phyloP scores from a whole-genome alignment of 2,888 invertebrate genomes.

The Caenorhabditis sinica region DNA sequence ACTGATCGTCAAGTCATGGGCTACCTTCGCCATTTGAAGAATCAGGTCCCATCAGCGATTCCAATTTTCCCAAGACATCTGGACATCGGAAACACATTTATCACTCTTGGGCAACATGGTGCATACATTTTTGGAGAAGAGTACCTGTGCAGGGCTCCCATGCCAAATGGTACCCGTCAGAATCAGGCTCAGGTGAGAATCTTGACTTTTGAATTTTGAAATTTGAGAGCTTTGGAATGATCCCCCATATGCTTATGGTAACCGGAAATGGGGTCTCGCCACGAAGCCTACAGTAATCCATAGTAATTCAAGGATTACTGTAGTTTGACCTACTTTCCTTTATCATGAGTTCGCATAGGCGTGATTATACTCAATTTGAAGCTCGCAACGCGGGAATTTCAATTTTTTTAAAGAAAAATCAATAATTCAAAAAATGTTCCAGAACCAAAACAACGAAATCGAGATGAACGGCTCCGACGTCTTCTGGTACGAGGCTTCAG shows the following conservation, averaged over 20 bases:
- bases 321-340: too few relatives aligned
- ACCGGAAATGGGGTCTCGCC: background rate
- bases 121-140: slow-evolving; percentile 60
- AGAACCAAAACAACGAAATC: slow-evolving; percentile 2
- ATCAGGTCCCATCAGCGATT: slow-evolving; percentile 53
- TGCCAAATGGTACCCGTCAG: slow-evolving; percentile 31
- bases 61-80: slow-evolving; percentile 62
- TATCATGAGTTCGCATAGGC: too few relatives aligned
- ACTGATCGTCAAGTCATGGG: slow-evolving; percentile 65
- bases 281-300: background rate
- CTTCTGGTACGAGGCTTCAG: slow-evolving; percentile 66
- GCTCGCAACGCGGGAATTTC: background rate
- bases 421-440: background rate
- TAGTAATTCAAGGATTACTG: too few relatives aligned
- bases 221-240: background rate
- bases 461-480: slow-evolving; percentile 43
- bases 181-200: slow-evolving; percentile 19
- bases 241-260: too few relatives aligned
- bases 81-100: slow-evolving; percentile 49
- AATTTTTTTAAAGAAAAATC: background rate
- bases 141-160: slow-evolving; percentile 56
- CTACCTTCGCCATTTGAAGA: slow-evolving; percentile 52
- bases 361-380: slow-evolving; percentile 1
- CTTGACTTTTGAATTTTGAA: background rate
- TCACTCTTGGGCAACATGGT: slow-evolving; percentile 45